A percentile compares a stretch with the other conserved stretches of the same genome.
phyloP scores from a whole-genome alignment of 2,113 vertebrate genomes.

The Zeus faber region DNA sequence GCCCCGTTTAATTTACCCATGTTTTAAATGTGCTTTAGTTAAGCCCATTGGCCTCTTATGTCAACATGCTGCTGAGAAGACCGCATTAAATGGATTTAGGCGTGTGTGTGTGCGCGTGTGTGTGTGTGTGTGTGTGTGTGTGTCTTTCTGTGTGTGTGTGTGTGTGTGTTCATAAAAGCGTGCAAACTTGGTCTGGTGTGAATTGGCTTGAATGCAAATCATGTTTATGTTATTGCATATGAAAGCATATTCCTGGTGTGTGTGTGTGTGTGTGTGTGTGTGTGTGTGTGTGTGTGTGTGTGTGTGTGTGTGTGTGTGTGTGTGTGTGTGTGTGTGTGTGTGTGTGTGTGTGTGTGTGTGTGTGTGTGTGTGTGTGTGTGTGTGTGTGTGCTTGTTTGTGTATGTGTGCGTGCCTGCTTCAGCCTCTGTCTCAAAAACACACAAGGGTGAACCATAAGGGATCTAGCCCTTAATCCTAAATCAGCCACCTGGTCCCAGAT shows the following conservation, averaged over 20 bases:
- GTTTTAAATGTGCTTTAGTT: constrained; percentile 70
- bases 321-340: constrained; percentile 10
- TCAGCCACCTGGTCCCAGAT: constrained; percentile 69
- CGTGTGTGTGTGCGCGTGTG: constrained; percentile 37
- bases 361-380: constrained; percentile 6
- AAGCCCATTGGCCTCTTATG: constrained; percentile 74
- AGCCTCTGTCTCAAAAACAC: neutral
- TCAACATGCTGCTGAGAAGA: constrained; percentile 73
- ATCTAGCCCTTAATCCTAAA: constrained; percentile 58
- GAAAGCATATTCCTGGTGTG: constrained; percentile 1
- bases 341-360: neutral
- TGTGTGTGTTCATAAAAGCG: neutral
- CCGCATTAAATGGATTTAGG: constrained; percentile 73
- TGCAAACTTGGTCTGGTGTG: neutral
- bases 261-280: constrained; percentile 25
- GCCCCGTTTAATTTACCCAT: constrained; percentile 70
- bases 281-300: constrained; percentile 30
- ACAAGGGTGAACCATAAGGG: constrained; percentile 42
- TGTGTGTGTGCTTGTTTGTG: neutral
- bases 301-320: constrained; percentile 20
- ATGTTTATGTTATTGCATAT: constrained; percentile 29
- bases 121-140: constrained; percentile 25
- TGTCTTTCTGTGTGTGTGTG: constrained; percentile 19
- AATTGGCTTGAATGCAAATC: neutral
- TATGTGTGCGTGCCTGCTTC: neutral